Evolutionary conservation across 2,797 vertebrate species (phyloP).

Genomic region (Emydoidea blandingii): DNA sequence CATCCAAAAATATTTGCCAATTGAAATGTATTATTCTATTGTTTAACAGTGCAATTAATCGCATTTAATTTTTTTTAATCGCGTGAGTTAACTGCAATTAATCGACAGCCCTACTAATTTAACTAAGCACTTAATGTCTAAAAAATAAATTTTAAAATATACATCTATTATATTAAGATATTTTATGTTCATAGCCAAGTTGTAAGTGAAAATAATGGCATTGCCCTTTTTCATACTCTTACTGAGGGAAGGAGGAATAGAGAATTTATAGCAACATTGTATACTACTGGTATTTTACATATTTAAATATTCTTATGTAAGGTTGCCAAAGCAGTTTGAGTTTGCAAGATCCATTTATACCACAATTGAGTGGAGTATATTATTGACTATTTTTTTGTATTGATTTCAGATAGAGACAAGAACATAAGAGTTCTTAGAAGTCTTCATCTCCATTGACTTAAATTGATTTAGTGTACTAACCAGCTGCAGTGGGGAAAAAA

Average conservation of each 20-base stretch:
- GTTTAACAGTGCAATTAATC: too few relatives aligned
- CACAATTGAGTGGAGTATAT: constrained; percentile 67
- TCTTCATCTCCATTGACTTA: constrained; percentile 41
- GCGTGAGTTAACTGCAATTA: too few relatives aligned
- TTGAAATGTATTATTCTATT: too few relatives aligned
- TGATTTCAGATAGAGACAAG: constrained; percentile 54
- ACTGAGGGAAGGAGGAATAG: constrained; percentile 52
- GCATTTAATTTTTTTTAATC: too few relatives aligned
- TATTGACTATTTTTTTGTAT: constrained; percentile 56
- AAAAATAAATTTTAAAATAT: constrained; percentile 57
- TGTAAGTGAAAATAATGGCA: constrained; percentile 58
- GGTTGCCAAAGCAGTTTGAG: constrained; percentile 79
- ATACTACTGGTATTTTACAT: constrained; percentile 65
- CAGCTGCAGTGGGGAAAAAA: constrained; percentile 40
- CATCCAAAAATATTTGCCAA: too few relatives aligned
- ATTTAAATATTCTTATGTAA: constrained; percentile 76
- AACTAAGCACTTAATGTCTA: constrained; percentile 65
- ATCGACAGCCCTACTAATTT: neutral
- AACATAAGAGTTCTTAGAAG: neutral
- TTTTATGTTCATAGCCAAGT: constrained; percentile 54
- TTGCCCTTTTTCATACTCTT: constrained; percentile 58
- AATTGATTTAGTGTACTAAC: constrained; percentile 20
- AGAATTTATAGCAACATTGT: constrained; percentile 62
- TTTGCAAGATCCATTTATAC: constrained; percentile 77
- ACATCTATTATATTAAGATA: constrained; percentile 57